Percentiles rank a stretch among this genome's conserved stretches.
These are phyloP conservation scores for Uromys caudimaculatus DNA, from an alignment of 2,797 vertebrate species.

Conservation along the genomic window DNA sequence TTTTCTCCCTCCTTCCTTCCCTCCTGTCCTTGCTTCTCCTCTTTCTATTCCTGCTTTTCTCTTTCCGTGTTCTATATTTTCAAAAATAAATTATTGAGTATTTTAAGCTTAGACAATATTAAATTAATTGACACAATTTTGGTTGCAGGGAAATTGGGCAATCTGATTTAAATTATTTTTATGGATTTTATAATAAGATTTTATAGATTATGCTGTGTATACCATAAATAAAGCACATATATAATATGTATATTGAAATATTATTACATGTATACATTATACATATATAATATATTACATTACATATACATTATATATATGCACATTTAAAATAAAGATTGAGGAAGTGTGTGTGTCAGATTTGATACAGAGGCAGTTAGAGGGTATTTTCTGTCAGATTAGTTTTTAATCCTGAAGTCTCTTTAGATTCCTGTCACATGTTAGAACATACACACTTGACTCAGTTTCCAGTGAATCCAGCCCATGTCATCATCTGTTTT, in stretches of 20 bases:
- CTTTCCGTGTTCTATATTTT: neutral
- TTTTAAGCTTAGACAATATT: slow-evolving; percentile 1
- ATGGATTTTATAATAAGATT: neutral
- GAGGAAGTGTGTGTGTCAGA: neutral
- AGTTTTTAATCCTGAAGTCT: neutral
- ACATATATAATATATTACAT: no score
- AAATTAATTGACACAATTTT: slow-evolving; percentile 25
- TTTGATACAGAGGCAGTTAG: neutral
- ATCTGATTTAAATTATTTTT: slow-evolving; percentile 26
- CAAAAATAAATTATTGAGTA: slow-evolving; percentile 2
- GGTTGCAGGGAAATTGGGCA: neutral
- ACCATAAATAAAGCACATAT: neutral
- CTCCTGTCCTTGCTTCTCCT: neutral
- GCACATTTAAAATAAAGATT: neutral
- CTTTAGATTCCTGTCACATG: neutral
- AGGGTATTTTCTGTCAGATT: neutral
- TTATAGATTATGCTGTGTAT: neutral
- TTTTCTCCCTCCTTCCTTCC: neutral
- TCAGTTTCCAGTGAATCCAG: neutral
- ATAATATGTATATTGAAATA: neutral
- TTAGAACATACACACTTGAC: neutral
- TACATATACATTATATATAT: no score
- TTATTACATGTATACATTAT: no score
- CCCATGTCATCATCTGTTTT: neutral
- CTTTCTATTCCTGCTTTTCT: neutral